A percentile compares a stretch with the other conserved stretches of the same genome.
Conservation (phyloP, 2,888 invertebrate species). For the Lasioglossum morio region DNA sequence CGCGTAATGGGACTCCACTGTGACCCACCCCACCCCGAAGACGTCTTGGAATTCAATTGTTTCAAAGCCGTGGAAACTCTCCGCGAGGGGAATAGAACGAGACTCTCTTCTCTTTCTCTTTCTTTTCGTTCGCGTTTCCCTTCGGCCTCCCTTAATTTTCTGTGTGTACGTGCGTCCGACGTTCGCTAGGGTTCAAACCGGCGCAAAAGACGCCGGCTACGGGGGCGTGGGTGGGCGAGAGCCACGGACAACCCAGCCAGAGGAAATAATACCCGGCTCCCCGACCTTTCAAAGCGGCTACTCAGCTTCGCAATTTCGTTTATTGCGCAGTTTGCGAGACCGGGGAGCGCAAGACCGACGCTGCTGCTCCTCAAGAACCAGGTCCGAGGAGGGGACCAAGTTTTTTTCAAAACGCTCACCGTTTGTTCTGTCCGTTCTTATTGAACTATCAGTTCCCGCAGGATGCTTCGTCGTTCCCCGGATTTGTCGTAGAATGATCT, state of each 20-base stretch:
- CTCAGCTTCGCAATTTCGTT: conserved; percentile 59
- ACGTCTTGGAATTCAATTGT: conserved; percentile 70
- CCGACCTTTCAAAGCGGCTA: conserved; percentile 43
- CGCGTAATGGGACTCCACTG: conserved; percentile 62
- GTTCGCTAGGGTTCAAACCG: conserved; percentile 27
- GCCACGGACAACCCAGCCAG: conserved; percentile 9
- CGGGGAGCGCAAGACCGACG: not conserved
- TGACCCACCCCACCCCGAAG: conserved; percentile 16
- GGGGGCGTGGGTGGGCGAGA: not conserved
- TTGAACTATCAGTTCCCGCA: not conserved
- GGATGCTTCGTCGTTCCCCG: not conserved
- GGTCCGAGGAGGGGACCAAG: not conserved
- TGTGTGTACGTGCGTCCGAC: conserved; percentile 18
- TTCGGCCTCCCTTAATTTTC: conserved; percentile 31
- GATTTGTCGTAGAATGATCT: not conserved
- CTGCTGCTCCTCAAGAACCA: not conserved
- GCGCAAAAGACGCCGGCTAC: conserved; percentile 33
- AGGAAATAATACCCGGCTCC: conserved; percentile 52
- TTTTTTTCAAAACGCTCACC: not conserved
- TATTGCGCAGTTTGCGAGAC: conserved; percentile 53
- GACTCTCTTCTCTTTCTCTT: not conserved
- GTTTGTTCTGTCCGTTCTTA: not conserved
- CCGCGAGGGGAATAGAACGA: conserved; percentile 1
- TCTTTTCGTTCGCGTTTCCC: not conserved
- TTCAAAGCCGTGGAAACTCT: conserved; percentile 57